Conservation (phyloP, 2,113 vertebrate species). For the Bubo blakistoni region DNA sequence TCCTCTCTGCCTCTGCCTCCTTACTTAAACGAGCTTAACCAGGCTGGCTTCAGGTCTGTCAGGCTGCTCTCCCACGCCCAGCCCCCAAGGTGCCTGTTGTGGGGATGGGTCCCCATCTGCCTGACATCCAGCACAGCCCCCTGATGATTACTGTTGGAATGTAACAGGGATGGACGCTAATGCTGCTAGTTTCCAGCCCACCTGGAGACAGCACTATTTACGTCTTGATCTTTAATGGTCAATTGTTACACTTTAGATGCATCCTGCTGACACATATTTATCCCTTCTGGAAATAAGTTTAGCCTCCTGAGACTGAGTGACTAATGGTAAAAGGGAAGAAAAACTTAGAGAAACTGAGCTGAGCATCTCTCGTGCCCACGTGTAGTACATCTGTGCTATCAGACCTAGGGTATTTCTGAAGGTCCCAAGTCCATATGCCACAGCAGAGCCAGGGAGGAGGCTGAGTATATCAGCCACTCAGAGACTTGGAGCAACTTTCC, state of each 20-base stretch:
- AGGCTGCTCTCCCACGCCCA: not conserved
- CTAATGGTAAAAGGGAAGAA: not conserved
- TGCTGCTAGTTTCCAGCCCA: not conserved
- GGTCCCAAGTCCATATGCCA: fast-evolving
- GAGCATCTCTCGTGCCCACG: not conserved
- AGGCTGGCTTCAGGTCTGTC: not conserved
- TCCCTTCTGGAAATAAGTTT: not conserved
- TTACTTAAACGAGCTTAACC: not conserved
- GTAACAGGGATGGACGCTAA: not conserved
- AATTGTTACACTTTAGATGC: not conserved
- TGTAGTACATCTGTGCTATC: not conserved
- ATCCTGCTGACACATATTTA: not conserved
- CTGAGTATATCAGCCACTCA: fast-evolving
- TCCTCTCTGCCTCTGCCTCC: not conserved
- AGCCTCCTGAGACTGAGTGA: not conserved
- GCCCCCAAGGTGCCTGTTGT: not conserved
- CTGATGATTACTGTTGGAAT: not conserved
- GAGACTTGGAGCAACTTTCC: not conserved
- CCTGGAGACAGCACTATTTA: not conserved
- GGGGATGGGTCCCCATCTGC: not conserved
- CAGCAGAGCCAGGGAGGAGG: not conserved
- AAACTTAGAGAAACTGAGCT: not conserved
- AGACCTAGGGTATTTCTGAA: not conserved
- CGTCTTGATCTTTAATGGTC: not conserved
- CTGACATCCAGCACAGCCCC: not conserved